Percentiles rank a stretch among this genome's conserved stretches.
Conservation (phyloP, 2,113 vertebrate genomes). For the Halichoeres trimaculatus region DNA sequence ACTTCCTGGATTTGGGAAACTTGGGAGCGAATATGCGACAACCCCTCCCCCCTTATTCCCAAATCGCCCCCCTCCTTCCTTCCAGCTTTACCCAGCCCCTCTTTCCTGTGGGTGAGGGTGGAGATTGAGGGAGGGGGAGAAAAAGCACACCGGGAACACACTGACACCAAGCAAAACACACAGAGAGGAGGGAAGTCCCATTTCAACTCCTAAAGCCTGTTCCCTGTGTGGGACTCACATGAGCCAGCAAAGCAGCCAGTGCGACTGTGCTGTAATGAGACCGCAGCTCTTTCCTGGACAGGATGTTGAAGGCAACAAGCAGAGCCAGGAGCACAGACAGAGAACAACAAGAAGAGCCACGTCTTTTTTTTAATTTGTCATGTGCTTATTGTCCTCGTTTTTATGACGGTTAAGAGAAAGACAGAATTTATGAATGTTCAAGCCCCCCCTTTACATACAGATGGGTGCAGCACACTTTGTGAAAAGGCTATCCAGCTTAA, state of each 20-base stretch:
- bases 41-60: conserved; percentile 38
- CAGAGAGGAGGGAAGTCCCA: conserved; percentile 26
- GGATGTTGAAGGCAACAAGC: conserved; percentile 12
- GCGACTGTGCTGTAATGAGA: conserved; percentile 29
- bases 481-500: neutral
- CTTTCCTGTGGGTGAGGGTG: conserved; percentile 74
- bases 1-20: conserved; percentile 67
- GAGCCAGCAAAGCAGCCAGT: conserved; percentile 8
- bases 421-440: neutral
- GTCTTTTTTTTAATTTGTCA: conserved; percentile 9
- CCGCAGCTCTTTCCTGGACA: conserved; percentile 50
- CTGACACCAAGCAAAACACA: conserved; percentile 41
- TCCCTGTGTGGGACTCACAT: conserved; percentile 14
- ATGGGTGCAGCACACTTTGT: neutral
- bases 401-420: neutral
- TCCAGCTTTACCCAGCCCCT: conserved; percentile 26
- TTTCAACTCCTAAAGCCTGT: conserved; percentile 11
- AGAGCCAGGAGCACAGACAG: conserved; percentile 9
- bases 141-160: conserved; percentile 40
- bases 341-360: conserved; percentile 33
- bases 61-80: neutral
- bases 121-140: conserved; percentile 42
- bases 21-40: conserved; percentile 31
- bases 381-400: neutral
- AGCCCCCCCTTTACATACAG: neutral